Evolutionary conservation across 2,888 invertebrate genomes (phyloP), one percentile per base, ranked within the genome.

Genomic region (Silvanus unidentatus): DNA sequence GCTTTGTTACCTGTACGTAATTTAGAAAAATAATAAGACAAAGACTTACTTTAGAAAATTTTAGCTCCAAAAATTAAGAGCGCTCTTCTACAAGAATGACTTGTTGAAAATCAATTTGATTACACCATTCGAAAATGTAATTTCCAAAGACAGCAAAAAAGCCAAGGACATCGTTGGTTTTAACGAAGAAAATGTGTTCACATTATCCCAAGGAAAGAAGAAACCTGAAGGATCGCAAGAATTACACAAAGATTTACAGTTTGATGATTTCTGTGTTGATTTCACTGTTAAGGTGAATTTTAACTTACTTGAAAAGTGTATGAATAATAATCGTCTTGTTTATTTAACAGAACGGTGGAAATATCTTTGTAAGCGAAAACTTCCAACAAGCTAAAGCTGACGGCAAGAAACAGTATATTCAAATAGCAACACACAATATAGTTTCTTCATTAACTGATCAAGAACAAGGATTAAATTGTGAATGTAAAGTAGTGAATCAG

Each of bases 241-340:
- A 9, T 65, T 80, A 13, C 76, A 79, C 48, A 68, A 72, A 13
- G 79, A 81, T 2, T 63, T 88, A 1, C 68, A 72, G 12, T 75
- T 76, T 49, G 63, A 72, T 12, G 84, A 87, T 60, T 75, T 79
- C 57, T 90, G 89, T 68, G 75, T 81, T 28, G 80, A 81, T 47
- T 81, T 84, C 54, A 77, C 82, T 8, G 73, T 82, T 45, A 70
- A 73, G 44, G 83, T 86, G 59, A 77, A 78, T 45, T 36, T 35
- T 28, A 28, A 28, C 10, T 28, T 28, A 9, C 10, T 28, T 28
- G 28, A 10, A 8, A 10, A 10, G 28, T 9, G 10, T n/a, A n/a
- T n/a, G 28, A 8, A 9, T 28, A 28, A 9, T 28, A 28, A 28
- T 28, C 8, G 28, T 9, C 8, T 8, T 28, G 28, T 28, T n/a